Evolutionary conservation across 2,888 invertebrate species (phyloP), one percentile per base, ranked within the genome.

Genomic region (Cordilura impudica): DNA sequence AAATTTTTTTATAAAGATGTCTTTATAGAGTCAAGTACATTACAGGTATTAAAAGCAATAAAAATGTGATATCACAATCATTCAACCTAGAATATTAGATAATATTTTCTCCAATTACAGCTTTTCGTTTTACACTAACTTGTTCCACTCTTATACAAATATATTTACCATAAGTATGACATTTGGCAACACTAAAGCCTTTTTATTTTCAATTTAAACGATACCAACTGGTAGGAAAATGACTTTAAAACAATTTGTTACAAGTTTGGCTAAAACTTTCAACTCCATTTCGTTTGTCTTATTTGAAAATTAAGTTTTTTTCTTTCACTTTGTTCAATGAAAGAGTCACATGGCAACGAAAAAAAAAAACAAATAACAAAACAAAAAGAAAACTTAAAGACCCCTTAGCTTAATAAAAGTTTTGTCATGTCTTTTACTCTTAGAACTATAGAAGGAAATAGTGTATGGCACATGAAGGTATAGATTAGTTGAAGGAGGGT

Each of bases 211-310:
- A 78, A 70, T 73, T 74, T 78, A 73, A 78, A 73, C 58, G 69
- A 65, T 69, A 78, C 63, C 78, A 65, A 73, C 72, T 73, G 73
- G 61, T 61, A 75, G 60, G 71, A 75, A 75, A 71, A 79, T 67
- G 74, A 74, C 78, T 78, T 78, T 66, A 58, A 72, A 78, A 78
- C 72, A 72, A 72, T 78, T 78, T 78, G 67, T 51, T 63, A 61
- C 63, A 61, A 78, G 72, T 78, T 67, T 58, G 63, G 29, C 63
- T 74, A 74, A 74, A 71, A 39, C 78, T 79, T 70, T 79, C 47
- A 66, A 47, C 60, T 78, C 53, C 47, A 63, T 73, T 73, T 49
- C 39, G 47, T 39, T 51, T 65, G 69, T 61, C 47, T 31, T 26
- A 61, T 67, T 69, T 69, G 39, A 75, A 69, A 56, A 53, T 67